These are phyloP conservation scores for Leptopilina syphax DNA, from an alignment of 2,888 invertebrate species.

Conservation along the genomic window DNA sequence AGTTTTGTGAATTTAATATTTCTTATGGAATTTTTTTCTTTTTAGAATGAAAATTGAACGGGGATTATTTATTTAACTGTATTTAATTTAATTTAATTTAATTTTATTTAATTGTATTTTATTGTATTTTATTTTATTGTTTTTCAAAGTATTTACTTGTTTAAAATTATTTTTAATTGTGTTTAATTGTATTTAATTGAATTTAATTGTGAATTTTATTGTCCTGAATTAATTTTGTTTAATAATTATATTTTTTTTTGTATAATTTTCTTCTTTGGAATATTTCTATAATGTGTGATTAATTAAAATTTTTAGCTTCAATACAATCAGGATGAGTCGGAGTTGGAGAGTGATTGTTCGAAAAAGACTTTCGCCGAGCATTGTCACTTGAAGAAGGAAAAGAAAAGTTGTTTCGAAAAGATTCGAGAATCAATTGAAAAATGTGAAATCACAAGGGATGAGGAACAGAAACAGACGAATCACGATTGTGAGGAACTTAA, in stretches of 20 bases:
- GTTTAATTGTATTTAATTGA: no score
- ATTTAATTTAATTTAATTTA: no score
- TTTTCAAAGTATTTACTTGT: no score
- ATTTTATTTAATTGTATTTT: no score
- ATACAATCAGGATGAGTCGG: conserved; percentile 2
- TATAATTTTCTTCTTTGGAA: neutral
- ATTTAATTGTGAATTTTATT: neutral
- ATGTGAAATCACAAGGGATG: conserved; percentile 6
- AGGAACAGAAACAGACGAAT: conserved; percentile 24
- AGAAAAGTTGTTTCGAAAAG: conserved; percentile 5
- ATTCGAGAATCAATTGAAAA: conserved; percentile 16
- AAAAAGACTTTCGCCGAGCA: neutral
- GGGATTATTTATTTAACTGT: no score
- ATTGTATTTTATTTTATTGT: no score
- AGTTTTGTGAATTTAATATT: neutral
- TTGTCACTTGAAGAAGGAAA: conserved; percentile 45
- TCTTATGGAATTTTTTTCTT: neutral
- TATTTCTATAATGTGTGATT: neutral
- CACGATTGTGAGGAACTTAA: conserved; percentile 20
- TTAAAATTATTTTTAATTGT: no score
- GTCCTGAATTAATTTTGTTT: neutral
- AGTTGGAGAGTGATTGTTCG: conserved; percentile 5
- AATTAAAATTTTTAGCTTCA: neutral
- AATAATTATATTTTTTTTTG: neutral
- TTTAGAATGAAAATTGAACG: no score